Base-by-base conservation (phyloP, 2,797 vertebrate genomes). In the Xenopus petersii region DNA sequence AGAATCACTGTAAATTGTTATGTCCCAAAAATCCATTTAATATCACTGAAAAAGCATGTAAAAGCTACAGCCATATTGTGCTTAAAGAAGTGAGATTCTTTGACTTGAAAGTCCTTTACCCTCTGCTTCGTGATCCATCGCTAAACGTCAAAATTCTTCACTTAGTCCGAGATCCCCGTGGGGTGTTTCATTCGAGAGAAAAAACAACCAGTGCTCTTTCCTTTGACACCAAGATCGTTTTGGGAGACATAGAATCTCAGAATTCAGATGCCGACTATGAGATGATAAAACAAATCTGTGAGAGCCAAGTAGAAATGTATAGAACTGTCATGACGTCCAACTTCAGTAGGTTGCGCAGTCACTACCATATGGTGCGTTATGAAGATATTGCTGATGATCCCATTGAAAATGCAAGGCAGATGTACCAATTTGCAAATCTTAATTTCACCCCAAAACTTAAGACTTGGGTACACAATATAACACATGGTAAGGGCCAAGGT, bases 81-180 rank as follows among this genome's bases (percentile, higher is more conserved):
- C 70, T 98, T 62, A 99, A 99, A 81, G 95, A 94, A 81, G 96
- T 98, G 42, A 89, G 97, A 0, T 89, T 98, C 79, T 93, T 98
- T 55, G 91, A 94, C 80, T 84, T 98, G 75, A 91, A 93, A 51
- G 89, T 91, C 0, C 93, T 99, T 47, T 92, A 93, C 62, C 93
- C 96, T 0, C 92, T 99, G 36, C 84, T 99, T 51, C 87, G 63
- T 2, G 97, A 99, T 85, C 94, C 95, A 0, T 84, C 81, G 8
- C 82, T 99, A 24, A 91, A 98, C 73, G 87, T 99, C 64, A 93
- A 91, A 81, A 93, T 99, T 36, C 87, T 98, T 71, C 97, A 99
- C 82, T 83, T 99, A 81, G 93, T 98, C 0, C 91, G 97, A 0
- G 97, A 99, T 74, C 97, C 96, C 0, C 84, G 97, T 12, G 97